phyloP scores from a whole-genome alignment of 1,140 invertebrate genomes.

The Homalodisca vitripennis region DNA sequence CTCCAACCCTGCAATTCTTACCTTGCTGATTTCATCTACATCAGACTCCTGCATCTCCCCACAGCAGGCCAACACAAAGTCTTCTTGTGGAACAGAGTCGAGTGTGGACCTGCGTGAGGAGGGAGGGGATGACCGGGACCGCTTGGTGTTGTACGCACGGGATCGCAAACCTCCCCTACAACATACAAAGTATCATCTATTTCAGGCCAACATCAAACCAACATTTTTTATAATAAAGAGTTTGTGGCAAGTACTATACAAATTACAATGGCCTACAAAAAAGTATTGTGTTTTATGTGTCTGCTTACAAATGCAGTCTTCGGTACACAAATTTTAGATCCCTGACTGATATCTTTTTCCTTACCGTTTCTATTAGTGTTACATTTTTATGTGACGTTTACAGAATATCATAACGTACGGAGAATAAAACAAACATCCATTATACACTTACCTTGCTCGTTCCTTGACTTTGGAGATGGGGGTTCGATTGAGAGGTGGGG shows the following conservation, averaged over 20 bases:
- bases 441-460: constrained; percentile 54
- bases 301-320: no score
- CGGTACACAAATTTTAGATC: no score
- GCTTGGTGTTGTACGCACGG: constrained; percentile 48
- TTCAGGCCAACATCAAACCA: no score
- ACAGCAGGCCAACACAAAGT: constrained; percentile 53
- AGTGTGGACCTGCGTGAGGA: constrained; percentile 63
- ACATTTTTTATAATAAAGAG: no score
- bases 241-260: no score
- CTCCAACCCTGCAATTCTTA: no score
- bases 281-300: no score
- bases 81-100: constrained; percentile 62
- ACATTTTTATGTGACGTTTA: no score
- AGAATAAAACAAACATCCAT: not conserved
- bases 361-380: no score
- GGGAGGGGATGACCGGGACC: constrained; percentile 62
- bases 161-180: constrained; percentile 37
- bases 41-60: constrained; percentile 46
- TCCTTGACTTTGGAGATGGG: constrained; percentile 76
- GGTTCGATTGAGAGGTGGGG: constrained; percentile 68
- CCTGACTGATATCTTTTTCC: no score
- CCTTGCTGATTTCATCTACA: constrained; percentile 49
- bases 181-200: no score
- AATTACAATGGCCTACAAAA: no score
- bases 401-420: not conserved